Base-by-base conservation (phyloP, 1,140 invertebrate species). In the Drosophila prosaltans region DNA sequence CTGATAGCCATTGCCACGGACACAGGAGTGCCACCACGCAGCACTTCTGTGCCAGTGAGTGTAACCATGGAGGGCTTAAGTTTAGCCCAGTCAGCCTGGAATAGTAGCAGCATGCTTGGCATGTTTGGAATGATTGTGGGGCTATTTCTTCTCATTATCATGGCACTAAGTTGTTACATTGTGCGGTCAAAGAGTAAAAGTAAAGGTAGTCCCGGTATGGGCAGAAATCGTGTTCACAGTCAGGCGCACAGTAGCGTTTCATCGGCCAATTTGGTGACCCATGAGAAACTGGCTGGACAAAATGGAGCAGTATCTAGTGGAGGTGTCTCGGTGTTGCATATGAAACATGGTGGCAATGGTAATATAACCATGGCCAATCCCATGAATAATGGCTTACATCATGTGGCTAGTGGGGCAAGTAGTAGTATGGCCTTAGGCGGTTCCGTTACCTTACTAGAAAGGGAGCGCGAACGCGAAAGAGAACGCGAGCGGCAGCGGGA, bases 1-100 rank as follows among this genome's bases (percentile, higher is more conserved):
- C 93, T 97, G 41, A 95, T 97, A 16, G 96, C 95, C 45, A 95
- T 96, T 63, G 97, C 97, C 16, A 95, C 95, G 1, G 97, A 98
- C 91, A 95, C 95, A 7, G 91, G 91, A 0, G 79, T 91, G 40
- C 91, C 91, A 16, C 90, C 90, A 8, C 65, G 90, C 8, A 92
- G 91, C 72, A 92, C 91, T 11, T 92, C 91, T 0, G 91, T 92
- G 4, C 91, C 91, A 0, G 81, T 92, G 0, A 90, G 90, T 16
- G 89, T 92, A 4, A 91, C 90, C 2, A 92, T 92, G 89, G 90
- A 92, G 48, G 89, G 86, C 5, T 55, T 92, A 1, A 80, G 82
- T 1, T 43, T 92, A 32, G 90, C 91, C 5, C 90, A 90, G 39
- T 79, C 89, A 2, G 74, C 79, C 7, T 92, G 82, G 82, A 82